phyloP scores from a whole-genome alignment of 2,797 vertebrate species.

The Channa striata region DNA sequence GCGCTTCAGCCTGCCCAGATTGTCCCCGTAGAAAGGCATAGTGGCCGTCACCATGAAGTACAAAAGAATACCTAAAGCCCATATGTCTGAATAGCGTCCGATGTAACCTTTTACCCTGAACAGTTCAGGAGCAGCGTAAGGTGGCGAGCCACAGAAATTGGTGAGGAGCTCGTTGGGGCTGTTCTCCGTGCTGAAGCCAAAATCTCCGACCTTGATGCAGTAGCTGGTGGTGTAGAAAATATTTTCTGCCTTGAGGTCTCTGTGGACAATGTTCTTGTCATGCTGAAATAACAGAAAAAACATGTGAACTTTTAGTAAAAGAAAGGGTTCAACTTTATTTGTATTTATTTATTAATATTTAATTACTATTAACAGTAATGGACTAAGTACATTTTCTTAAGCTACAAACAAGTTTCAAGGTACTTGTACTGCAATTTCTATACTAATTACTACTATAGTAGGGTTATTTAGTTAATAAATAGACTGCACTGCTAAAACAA shows the following conservation, averaged over 20 bases:
- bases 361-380: too few relatives aligned
- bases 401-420: too few relatives aligned
- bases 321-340: too few relatives aligned
- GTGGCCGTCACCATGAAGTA: constrained; percentile 84
- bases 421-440: too few relatives aligned
- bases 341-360: too few relatives aligned
- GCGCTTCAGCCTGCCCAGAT: constrained; percentile 78
- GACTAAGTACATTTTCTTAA: too few relatives aligned
- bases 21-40: constrained; percentile 83
- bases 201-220: constrained; percentile 87
- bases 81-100: constrained; percentile 82
- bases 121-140: constrained; percentile 86
- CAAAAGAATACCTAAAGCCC: constrained; percentile 86
- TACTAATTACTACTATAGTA: too few relatives aligned
- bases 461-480: too few relatives aligned
- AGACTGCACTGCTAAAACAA: too few relatives aligned
- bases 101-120: constrained; percentile 83
- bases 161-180: constrained; percentile 73
- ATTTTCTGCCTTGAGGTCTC: constrained; percentile 87
- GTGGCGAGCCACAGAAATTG: constrained; percentile 85
- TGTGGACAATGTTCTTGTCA: constrained; percentile 84
- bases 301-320: not conserved
- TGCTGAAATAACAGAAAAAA: constrained; percentile 74
- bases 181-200: constrained; percentile 83
- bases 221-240: constrained; percentile 85